phyloP scores from a whole-genome alignment of 2,888 invertebrate species.

The Melitaea athalia region DNA sequence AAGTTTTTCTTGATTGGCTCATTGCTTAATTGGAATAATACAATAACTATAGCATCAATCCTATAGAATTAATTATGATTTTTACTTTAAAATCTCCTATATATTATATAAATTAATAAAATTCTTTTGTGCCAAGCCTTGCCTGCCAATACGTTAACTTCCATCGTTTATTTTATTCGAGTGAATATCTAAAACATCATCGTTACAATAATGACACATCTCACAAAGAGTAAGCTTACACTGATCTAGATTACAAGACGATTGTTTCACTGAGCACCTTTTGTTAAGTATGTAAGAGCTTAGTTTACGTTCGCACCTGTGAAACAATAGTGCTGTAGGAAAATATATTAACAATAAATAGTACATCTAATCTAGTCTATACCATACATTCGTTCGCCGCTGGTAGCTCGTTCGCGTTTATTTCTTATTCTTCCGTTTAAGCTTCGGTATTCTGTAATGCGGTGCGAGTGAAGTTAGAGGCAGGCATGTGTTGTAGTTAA shows the following conservation, averaged over 20 bases:
- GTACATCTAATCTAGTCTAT: conserved; percentile 40
- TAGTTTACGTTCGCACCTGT: conserved; percentile 10
- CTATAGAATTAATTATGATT: background rate
- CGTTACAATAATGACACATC: conserved; percentile 20
- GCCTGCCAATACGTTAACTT: conserved; percentile 12
- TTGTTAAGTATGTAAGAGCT: conserved; percentile 6
- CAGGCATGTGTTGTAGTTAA: conserved; percentile 39
- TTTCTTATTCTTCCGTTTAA: conserved; percentile 66
- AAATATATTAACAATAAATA: conserved; percentile 43
- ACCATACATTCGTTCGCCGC: conserved; percentile 71
- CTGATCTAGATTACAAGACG: conserved; percentile 29
- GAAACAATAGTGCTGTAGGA: conserved; percentile 36
- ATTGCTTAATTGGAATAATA: background rate
- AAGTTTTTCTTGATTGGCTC: background rate
- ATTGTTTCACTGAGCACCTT: conserved; percentile 39
- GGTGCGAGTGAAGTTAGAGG: conserved; percentile 71
- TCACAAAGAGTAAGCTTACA: conserved; percentile 33
- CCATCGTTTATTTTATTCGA: conserved; percentile 24
- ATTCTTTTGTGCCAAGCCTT: conserved; percentile 16
- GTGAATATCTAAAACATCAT: conserved; percentile 28
- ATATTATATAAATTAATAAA: conserved; percentile 10
- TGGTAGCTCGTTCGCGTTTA: conserved; percentile 61
- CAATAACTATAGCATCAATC: background rate
- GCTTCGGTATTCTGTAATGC: conserved; percentile 79
- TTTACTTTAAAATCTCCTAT: background rate